Evolutionary conservation across 2,888 invertebrate genomes (phyloP), one percentile per base, ranked within the genome.

Genomic region (Steinernema carpocapsae): DNA sequence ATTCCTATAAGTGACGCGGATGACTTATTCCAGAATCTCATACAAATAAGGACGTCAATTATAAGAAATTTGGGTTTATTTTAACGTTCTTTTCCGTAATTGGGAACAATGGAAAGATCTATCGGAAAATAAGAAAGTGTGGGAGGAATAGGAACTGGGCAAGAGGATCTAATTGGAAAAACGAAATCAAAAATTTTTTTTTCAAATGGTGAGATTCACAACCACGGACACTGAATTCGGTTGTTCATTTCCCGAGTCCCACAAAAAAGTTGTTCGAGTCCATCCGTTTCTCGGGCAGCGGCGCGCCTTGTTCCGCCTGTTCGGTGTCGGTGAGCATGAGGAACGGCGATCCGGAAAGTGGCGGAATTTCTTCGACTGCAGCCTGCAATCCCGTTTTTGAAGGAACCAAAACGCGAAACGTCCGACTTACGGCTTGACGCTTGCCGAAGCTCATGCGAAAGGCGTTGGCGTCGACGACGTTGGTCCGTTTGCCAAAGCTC

Each of bases 401-500:
- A 64, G 32, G 14, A 48, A 17, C 1, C 6, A 32, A 12, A 26
- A 64, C 22, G 14, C 4, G 48, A 24, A 19, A 7, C 22, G 12
- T 56, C 6, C 14, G 32, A 19, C 17, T 48, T 64, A 64, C 64
- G 29, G 29, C 29, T 37, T 64, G 64, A n/a, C 64, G 64, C 14
- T 64, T 64, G 29, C 64, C 64, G 32, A 64, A 64, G 64, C 64
- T 64, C 64, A 64, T 64, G 12, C 64, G 29, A 32, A 64, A 64
- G 1, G 64, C 64, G 32, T 64, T 64, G 10, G 64, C 64, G 64
- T 64, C 64, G 37, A 64, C 32, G 22, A 29, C 64, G 6, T 32
- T 29, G 29, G 64, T 14, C 26, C 77, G 72, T 48, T 77, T 77
- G 24, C 77, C 77, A 32, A 77, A 77, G 48, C 77, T 77, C 77